Evolutionary conservation across 2,888 invertebrate genomes (phyloP), one percentile per base, ranked within the genome.

Genomic region (Neocrepidodera transversa): DNA sequence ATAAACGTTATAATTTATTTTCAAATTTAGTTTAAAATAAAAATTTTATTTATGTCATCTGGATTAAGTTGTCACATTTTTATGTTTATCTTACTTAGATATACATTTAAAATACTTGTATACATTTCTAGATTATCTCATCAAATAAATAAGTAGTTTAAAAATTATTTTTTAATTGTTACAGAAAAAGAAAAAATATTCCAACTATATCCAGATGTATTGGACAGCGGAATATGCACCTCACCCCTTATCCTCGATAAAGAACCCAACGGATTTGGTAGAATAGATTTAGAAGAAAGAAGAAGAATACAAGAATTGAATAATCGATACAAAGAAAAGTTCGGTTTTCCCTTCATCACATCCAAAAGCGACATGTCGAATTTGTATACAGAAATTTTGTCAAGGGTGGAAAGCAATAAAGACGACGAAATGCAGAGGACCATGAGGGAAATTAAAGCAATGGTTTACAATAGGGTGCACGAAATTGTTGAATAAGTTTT

Each of bases 371-470:
- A 86, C 73, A 78, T 85, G 7, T 76, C 81, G 48, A 81, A 84
- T 4, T 86, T 89, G 65, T 77, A 88, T 43, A 75, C 80, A 20
- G 85, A 85, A 13, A 78, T 89, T 3, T 78, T 83, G 64, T 70
- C 65, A 1, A 80, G 88, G 32, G 79, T 85, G 58, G 75, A 82
- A 36, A 87, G 87, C 71, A 76, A 80, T 0, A 72, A 71, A 26
- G 81, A 84, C 13, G 74, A 79, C 45, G 89, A 89, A 79, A 78
- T 87, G 1, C 69, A 72, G 1, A 83, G 76, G 36, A 86, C 85
- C 14, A 84, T 88, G 40, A 80, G 82, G 57, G 88, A 89, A 80
- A 87, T 89, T 0, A 88, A 88, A 74, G 88, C 88, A 78, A 89
- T 89, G 63, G 85, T 85, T 68, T 83, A 80, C 68, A 75, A 86